Base-by-base conservation (phyloP, 2,797 vertebrate species). In the Acrossocheilus fasciatus region DNA sequence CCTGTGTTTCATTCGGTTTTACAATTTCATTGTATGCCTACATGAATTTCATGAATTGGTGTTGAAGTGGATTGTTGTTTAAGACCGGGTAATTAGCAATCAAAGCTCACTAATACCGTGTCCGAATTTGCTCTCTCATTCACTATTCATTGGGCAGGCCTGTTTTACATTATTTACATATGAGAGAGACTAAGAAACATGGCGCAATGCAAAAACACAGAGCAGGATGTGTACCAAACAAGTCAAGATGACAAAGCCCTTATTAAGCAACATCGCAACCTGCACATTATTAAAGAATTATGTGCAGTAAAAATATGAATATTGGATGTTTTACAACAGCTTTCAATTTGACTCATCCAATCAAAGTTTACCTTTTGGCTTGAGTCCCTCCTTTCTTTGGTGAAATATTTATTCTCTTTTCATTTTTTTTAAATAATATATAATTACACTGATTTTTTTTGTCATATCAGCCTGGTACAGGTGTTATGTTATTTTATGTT, bases 21-120 rank as follows among this genome's bases (percentile, higher is more conserved):
- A 26, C 57, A 80, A 36, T 70, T 52, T 59, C 76, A 74, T 73
- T 77, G 26, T 68, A 54, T 45, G 62, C 23, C 81, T 39, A 39
- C 14, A 52, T 18, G 72, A 50, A 66, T 83, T 62, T 75, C 11
- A 62, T 66, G 72, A 52, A 84, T 66, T 52, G 43, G 30, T 83
- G 70, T 62, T 83, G 23, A 83, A 83, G 41, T 76, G 45, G 30
- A 50, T 68, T 70, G 66, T 14, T 52, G 45, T 81, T 82, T 45
- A 74, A 82, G 17, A 34, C n/a, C 17, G 1, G 23, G n/a, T 79
- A 79, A 30, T 36, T 50, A 50, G 20, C 34, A 41, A 50, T 50
- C 79, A 50, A 68, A 68, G 78, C 10, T 77, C 52, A n/a, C 50
- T 59, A 79, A 52, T 50, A 20, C 17, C 7, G 23, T 64, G 77